phyloP scores from a whole-genome alignment of 2,113 vertebrate species.

The Bubo bubo region DNA sequence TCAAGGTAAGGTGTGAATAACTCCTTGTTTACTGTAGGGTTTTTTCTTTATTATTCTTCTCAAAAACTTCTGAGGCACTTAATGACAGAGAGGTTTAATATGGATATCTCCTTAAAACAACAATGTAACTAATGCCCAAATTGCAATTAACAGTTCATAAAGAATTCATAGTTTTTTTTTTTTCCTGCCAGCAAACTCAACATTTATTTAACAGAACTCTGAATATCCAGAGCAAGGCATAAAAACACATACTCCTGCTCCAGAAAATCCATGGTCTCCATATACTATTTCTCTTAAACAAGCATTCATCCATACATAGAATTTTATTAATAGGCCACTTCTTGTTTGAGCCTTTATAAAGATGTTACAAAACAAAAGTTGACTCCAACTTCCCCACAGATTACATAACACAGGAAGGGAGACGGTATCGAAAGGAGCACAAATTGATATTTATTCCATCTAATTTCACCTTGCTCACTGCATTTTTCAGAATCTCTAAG shows the following conservation, averaged over 20 bases:
- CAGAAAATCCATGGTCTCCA: background rate
- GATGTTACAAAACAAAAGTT: background rate
- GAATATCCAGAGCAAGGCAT: background rate
- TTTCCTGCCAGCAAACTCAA: background rate
- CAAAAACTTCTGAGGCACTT: background rate
- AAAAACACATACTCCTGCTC: background rate
- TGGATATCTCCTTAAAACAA: background rate
- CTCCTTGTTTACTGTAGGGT: background rate
- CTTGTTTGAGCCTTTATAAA: background rate
- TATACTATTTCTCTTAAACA: background rate
- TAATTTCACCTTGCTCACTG: background rate
- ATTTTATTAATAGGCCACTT: background rate
- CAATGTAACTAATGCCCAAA: background rate
- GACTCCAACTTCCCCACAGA: background rate
- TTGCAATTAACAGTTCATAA: background rate
- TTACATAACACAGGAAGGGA: background rate
- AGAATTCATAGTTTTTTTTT: background rate
- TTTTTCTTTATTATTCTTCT: background rate
- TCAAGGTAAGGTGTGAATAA: background rate
- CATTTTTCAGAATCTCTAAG: background rate
- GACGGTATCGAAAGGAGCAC: background rate
- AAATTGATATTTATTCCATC: background rate
- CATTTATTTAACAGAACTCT: background rate
- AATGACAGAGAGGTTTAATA: background rate
- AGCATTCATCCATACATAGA: background rate